A percentile compares a stretch with the other conserved stretches of the same genome.
Conservation (phyloP, 2,797 vertebrate genomes). For the Capromys pilorides region DNA sequence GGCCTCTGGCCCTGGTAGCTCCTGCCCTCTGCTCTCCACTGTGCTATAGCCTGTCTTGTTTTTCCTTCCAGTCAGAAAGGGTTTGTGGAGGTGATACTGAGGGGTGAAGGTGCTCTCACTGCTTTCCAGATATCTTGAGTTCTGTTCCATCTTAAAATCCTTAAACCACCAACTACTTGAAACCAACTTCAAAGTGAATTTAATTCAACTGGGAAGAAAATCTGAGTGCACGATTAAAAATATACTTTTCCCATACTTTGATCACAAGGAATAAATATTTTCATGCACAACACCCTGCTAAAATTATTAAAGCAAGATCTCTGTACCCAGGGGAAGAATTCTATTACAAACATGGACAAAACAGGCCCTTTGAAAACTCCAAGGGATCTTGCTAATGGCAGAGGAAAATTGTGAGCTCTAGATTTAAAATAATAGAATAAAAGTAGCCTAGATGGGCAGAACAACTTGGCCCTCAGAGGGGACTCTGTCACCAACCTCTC, state of each 20-base stretch:
- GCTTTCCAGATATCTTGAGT: conserved; percentile 3
- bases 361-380: conserved; percentile 45
- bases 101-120: not conserved
- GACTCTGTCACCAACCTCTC: not conserved
- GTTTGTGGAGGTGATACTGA: not conserved
- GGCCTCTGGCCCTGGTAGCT: accelerated
- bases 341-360: conserved; percentile 62
- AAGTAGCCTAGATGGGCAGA: conserved; percentile 43
- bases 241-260: not conserved
- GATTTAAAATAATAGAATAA: conserved; percentile 58
- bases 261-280: conserved; percentile 65
- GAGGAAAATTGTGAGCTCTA: conserved; percentile 30
- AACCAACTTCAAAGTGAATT: conserved; percentile 39
- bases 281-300: conserved; percentile 45
- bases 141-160: not conserved
- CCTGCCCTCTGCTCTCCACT: not conserved
- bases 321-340: conserved; percentile 69
- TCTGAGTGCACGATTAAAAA: conserved; percentile 37
- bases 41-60: not conserved
- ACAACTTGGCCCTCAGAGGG: not conserved
- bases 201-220: conserved; percentile 66
- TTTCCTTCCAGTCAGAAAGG: not conserved
- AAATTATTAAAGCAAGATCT: conserved; percentile 68
- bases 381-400: conserved; percentile 27
- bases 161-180: not conserved